Base-by-base conservation (phyloP, 37 sponge, comb jelly and placozoan genomes). In the Beroe ovata region DNA sequence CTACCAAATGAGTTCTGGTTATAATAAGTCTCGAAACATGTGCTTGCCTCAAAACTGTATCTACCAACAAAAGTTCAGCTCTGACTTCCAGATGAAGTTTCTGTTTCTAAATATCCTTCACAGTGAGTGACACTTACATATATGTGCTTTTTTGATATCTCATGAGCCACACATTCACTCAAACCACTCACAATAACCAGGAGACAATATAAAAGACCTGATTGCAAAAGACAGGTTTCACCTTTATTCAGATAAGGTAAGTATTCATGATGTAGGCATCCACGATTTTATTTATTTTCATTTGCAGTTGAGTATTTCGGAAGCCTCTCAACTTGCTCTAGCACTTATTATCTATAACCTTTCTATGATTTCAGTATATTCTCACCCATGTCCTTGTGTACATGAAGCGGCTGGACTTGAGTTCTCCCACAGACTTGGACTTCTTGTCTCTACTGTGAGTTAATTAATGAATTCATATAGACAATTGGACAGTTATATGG, bases 321-420 rank as follows among this genome's bases (percentile, higher is more conserved):
- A n/a, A n/a, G n/a, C n/a, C n/a, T n/a, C n/a, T n/a, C n/a, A n/a
- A n/a, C n/a, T n/a, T n/a, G n/a, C n/a, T n/a, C n/a, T n/a, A n/a
- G n/a, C n/a, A n/a, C n/a, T n/a, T n/a, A n/a, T n/a, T n/a, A n/a
- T n/a, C n/a, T n/a, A n/a, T n/a, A n/a, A n/a, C n/a, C n/a, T n/a
- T n/a, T n/a, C n/a, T n/a, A n/a, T n/a, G n/a, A n/a, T 77, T 77
- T 77, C 84, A 77, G 84, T 42, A 77, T 54, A 77, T 77, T 41
- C 22, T 77, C 25, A 14, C 38, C 22, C 54, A 42, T 77, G 84
- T 36, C 6, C 84, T 77, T 8, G 42, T 42, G 14, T 77, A 77
- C 54, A 77, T 77, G 84, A 77, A 42, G 47, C 4, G 28, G n/a
- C 20, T 35, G 8, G 21, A 42, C 21, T 23, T n/a, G 18, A 30